Conservation (phyloP, 2,113 vertebrate genomes). For the Odontesthes bonariensis region DNA sequence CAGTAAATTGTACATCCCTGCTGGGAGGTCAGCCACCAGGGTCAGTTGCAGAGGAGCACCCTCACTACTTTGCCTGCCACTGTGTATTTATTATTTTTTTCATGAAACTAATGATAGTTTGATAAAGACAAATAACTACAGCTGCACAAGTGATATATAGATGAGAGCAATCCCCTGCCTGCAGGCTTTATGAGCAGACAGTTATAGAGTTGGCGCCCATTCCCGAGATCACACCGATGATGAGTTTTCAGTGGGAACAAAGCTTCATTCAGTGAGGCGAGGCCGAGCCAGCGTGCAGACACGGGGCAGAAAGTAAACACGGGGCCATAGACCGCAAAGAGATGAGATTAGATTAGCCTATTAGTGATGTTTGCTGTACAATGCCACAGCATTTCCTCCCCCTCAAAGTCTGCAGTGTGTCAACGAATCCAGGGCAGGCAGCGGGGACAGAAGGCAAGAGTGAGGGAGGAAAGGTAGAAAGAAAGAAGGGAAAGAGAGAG, state of each 20-base stretch:
- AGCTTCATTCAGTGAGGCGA: slow-evolving; percentile 69
- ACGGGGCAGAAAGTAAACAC: slow-evolving; percentile 79
- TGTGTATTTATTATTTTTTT: background rate
- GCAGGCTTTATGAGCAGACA: slow-evolving; percentile 54
- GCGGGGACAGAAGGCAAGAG: slow-evolving; percentile 19
- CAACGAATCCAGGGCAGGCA: slow-evolving; percentile 42
- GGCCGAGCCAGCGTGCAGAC: slow-evolving; percentile 66
- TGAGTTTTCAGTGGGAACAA: slow-evolving; percentile 68
- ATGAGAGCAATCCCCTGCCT: slow-evolving; percentile 28
- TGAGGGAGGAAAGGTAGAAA: slow-evolving; percentile 1
- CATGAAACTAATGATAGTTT: slow-evolving; percentile 1
- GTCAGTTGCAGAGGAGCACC: background rate
- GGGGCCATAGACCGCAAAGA: slow-evolving; percentile 71
- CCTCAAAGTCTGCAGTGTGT: slow-evolving; percentile 58
- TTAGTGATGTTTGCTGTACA: slow-evolving; percentile 79
- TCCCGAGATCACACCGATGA: slow-evolving; percentile 63
- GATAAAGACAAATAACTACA: slow-evolving; percentile 29
- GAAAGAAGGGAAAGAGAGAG: background rate
- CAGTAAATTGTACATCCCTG: background rate
- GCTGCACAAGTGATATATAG: background rate
- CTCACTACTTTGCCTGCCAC: background rate
- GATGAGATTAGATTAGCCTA: slow-evolving; percentile 81
- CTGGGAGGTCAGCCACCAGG: background rate
- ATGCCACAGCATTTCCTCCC: slow-evolving; percentile 67
- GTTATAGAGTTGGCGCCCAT: slow-evolving; percentile 54